Conservation (phyloP, 1,140 invertebrate species). For the Latrodectus geometricus region DNA sequence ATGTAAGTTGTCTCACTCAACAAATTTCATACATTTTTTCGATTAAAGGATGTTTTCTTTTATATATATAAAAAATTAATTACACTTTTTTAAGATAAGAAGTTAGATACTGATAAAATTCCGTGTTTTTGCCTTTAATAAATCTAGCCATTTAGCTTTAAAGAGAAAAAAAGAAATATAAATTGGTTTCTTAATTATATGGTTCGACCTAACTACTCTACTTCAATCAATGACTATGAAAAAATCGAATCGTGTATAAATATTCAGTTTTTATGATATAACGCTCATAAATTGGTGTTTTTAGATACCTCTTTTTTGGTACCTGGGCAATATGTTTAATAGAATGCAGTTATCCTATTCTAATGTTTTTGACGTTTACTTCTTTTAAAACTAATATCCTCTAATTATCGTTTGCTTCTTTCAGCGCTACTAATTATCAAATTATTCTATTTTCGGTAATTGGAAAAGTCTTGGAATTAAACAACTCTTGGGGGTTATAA, state of each 20-base stretch:
- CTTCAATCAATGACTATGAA: neutral
- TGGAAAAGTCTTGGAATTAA: constrained; percentile 58
- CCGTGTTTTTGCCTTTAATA: neutral
- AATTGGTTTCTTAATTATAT: neutral
- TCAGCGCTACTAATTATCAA: constrained; percentile 54
- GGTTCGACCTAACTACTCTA: neutral
- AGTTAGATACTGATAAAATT: too few relatives aligned
- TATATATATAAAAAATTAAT: too few relatives aligned
- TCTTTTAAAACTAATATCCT: constrained; percentile 46
- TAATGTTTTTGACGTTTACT: constrained; percentile 46
- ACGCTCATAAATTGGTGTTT: neutral
- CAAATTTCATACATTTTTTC: too few relatives aligned
- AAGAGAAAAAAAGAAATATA: neutral
- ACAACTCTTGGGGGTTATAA: constrained; percentile 34
- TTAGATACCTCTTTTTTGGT: neutral
- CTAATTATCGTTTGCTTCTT: constrained; percentile 52
- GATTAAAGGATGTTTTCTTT: too few relatives aligned
- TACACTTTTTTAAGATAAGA: too few relatives aligned
- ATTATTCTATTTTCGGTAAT: constrained; percentile 62
- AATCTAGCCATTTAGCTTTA: neutral
- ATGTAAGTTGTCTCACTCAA: too few relatives aligned
- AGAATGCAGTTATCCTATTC: neutral
- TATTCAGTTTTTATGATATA: neutral
- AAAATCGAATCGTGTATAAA: neutral
- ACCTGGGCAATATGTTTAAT: neutral